Base-by-base conservation (phyloP, 2,888 invertebrate species). In the Cabera pusaria region DNA sequence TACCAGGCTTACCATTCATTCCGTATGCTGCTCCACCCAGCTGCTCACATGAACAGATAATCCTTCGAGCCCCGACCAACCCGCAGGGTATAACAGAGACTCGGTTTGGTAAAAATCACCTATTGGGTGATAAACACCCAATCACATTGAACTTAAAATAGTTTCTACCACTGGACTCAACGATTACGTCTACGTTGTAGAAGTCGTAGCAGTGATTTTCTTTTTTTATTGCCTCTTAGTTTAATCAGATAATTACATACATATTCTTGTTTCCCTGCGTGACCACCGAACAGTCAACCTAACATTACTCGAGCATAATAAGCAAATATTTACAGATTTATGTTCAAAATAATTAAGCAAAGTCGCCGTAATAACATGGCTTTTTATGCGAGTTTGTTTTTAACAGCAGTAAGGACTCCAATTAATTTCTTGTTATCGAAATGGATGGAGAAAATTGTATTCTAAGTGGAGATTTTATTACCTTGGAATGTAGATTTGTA, bases 251-350 rank as follows among this genome's bases (percentile, higher is more conserved):
- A 71, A 71, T 71, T 70, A 75, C 60, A 64, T 51, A 25, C 37
- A 44, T 57, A 52, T 57, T 54, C 44, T 46, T 36, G 20, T 42
- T 20, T 29, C 62, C 52, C 56, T 49, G 80, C 84, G 84, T 84
- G 84, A 78, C 78, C 67, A 44, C 51, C 49, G 42, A 49, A 49
- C 61, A 63, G 59, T 65, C 64, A 76, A 68, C 77, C 75, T 77
- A 69, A 62, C 59, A 82, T 82, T 85, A 81, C 67, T 65, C 62
- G 66, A 59, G 64, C 57, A 72, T 82, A 81, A 80, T 70, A 77
- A 71, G 66, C 67, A 75, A 81, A 82, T 76, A 77, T 78, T 64
- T 67, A 39, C 51, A 70, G 81, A 78, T 80, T 81, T 80, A 79
- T 78, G 79, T 63, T 71, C 49, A 47, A 67, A 73, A 78, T 78